Base-by-base conservation (phyloP, 2,797 vertebrate genomes). In the Gila robusta region DNA sequence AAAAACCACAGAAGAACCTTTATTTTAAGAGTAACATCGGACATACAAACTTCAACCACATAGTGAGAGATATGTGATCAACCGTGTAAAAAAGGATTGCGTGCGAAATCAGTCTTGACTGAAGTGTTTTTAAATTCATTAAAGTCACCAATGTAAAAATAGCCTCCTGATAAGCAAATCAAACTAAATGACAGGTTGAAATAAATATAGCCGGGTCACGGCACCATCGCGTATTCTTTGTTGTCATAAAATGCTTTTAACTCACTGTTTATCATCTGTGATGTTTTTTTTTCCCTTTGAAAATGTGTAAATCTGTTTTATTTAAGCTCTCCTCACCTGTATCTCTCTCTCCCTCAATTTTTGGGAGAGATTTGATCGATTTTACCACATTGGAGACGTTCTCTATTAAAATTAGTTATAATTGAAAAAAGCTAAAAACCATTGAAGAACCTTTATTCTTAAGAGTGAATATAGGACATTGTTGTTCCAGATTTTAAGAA, bases 351-450 rank as follows among this genome's bases (percentile, higher is more conserved):
- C 73, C 8, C 82, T 44, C 32, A 62, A n/a, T 52, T 47, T 26
- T 52, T 47, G 11, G 69, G 87, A 97, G 97, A 99, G 97, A 99
- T 99, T 98, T 98, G 97, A 98, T 98, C 97, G 98, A 98, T 98
- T 98, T 98, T 98, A 97, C 98, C 97, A 98, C 98, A 97, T 98
- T 98, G 98, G 98, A 98, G 98, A 97, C 97, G 96, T 98, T 98
- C 97, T 97, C 97, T 98, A 98, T 98, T 98, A 98, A 17, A 17
- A 47, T 47, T 47, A 44, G 44, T 12, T 44, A 12, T 44, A 44
- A 44, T 44, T 44, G 11, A 12, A 44, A 44, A 12, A 44, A 44
- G 44, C 44, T 44, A 44, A 72, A 49, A 26, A 9, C n/a, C 71
- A 28, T 6, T 73, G 5, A 52, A 11, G 19, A 23, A 76, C 28